phyloP scores from a whole-genome alignment of 2,888 invertebrate species.

The Andrena praecox region DNA sequence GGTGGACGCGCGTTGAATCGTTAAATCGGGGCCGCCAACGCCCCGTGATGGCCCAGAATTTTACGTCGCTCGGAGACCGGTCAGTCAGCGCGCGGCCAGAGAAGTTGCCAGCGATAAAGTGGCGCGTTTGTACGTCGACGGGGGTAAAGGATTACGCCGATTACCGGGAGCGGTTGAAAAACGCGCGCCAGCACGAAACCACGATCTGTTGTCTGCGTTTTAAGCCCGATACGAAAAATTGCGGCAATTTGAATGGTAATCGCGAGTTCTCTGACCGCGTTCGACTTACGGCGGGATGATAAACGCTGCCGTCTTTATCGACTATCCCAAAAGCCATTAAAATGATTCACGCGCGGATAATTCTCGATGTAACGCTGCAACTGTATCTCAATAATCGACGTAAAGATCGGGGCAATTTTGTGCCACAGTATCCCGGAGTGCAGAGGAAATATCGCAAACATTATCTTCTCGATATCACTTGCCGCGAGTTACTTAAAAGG shows the following conservation, averaged over 20 bases:
- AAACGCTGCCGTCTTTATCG: constrained; percentile 37
- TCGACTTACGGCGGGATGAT: constrained; percentile 35
- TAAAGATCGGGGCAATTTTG: neutral
- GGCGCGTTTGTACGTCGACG: constrained; percentile 53
- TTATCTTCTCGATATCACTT: neutral
- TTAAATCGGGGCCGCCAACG: constrained; percentile 18
- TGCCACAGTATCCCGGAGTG: neutral
- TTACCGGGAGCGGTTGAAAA: constrained; percentile 58
- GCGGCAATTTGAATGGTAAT: constrained; percentile 61
- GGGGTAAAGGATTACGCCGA: constrained; percentile 69
- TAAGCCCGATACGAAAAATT: constrained; percentile 44
- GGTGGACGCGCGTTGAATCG: neutral
- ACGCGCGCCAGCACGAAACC: constrained; percentile 52
- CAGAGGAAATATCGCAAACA: neutral
- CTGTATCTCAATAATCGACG: neutral
- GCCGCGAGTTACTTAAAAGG: neutral
- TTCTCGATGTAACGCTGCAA: constrained; percentile 23
- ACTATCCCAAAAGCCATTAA: constrained; percentile 23
- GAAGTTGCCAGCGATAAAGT: constrained; percentile 62
- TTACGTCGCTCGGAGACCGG: constrained; percentile 36
- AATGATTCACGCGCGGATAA: constrained; percentile 7
- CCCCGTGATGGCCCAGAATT: constrained; percentile 58
- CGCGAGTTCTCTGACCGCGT: constrained; percentile 43
- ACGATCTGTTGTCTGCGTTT: constrained; percentile 53
- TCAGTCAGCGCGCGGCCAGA: constrained; percentile 36